phyloP scores from a whole-genome alignment of 2,888 invertebrate species.

The Parascotia fuliginaria region DNA sequence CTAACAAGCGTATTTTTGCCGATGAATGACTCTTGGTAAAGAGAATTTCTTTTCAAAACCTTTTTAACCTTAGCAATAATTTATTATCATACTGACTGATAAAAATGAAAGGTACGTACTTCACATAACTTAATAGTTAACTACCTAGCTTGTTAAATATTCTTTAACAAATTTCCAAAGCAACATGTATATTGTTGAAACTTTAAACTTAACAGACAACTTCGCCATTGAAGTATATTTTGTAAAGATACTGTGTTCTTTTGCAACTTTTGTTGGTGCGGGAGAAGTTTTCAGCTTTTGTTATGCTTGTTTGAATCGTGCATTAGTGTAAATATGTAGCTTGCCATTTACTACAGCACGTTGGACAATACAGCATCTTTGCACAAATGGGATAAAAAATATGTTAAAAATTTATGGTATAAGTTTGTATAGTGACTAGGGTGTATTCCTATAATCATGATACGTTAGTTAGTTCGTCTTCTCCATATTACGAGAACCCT shows the following conservation, averaged over 20 bases:
- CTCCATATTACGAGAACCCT: too few relatives aligned
- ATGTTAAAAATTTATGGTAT: too few relatives aligned
- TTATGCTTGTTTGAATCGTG: too few relatives aligned
- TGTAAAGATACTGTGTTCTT: neutral
- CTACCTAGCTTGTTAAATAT: neutral
- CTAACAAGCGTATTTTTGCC: too few relatives aligned
- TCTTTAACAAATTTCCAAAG: neutral
- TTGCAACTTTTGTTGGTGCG: neutral
- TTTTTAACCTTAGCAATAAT: neutral
- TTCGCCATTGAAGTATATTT: neutral
- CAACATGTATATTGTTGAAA: neutral
- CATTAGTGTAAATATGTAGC: too few relatives aligned
- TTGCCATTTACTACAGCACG: too few relatives aligned
- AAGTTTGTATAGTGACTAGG: too few relatives aligned
- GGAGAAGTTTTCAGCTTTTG: neutral
- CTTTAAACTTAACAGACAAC: neutral
- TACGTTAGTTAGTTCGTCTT: too few relatives aligned
- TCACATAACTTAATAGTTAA: neutral
- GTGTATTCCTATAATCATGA: too few relatives aligned
- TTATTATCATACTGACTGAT: neutral
- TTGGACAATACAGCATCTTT: too few relatives aligned
- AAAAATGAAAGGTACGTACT: neutral
- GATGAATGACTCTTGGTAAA: neutral
- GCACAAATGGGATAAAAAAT: too few relatives aligned
- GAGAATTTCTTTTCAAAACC: neutral